A percentile compares a stretch with the other conserved stretches of the same genome.
Conservation (phyloP, 2,797 vertebrate species). For the Xyrichtys novacula region DNA sequence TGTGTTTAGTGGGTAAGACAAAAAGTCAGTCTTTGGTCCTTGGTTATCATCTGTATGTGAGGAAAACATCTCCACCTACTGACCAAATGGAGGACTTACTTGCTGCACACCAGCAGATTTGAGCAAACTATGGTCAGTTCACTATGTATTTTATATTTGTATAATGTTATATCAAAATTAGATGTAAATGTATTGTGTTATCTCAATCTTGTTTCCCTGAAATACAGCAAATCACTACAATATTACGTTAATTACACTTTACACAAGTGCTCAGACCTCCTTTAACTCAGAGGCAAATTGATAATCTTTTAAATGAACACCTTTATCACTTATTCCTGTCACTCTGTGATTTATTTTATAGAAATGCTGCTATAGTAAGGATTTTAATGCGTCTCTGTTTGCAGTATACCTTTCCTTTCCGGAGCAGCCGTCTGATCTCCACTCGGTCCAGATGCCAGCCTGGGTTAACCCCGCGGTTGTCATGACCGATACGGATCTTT, state of each 20-base stretch:
- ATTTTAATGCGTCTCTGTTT: neutral
- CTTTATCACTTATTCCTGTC: neutral
- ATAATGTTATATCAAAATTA: no score
- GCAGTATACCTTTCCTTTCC: conserved; percentile 91
- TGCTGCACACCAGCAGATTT: conserved; percentile 5
- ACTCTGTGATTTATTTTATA: neutral
- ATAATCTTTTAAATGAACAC: no score
- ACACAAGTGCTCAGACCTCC: no score
- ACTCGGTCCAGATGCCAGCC: conserved; percentile 96
- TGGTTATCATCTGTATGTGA: conserved; percentile 5
- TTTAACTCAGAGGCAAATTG: no score
- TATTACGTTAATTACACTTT: no score
- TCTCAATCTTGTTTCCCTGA: no score
- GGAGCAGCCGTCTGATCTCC: conserved; percentile 92
- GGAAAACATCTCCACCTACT: conserved; percentile 73
- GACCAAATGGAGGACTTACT: conserved; percentile 39
- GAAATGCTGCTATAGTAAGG: neutral
- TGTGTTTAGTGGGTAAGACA: neutral
- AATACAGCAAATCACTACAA: no score
- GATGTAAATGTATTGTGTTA: no score
- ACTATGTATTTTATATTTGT: no score
- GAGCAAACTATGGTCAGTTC: neutral
- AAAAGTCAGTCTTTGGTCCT: conserved; percentile 2
- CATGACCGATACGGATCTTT: conserved; percentile 95
- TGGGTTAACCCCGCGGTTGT: conserved; percentile 89